Evolutionary conservation across 2,797 vertebrate species (phyloP).

Genomic region (Rhinichthys osculus): DNA sequence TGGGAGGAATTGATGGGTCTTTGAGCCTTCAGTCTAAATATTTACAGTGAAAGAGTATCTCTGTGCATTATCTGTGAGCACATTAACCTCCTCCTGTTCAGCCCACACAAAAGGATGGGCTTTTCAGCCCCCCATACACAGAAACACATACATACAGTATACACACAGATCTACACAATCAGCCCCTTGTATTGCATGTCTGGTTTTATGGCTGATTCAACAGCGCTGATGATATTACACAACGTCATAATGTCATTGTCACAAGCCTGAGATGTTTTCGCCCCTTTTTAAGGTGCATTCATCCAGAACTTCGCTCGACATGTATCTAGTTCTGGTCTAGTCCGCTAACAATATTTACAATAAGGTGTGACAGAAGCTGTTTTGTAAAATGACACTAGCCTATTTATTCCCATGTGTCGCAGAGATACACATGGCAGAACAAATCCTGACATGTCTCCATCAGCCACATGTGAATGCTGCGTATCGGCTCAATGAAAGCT

Average conservation of each 20-base stretch:
- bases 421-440: slow-evolving; percentile 21
- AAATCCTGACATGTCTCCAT: slow-evolving; percentile 23
- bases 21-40: slow-evolving; percentile 67
- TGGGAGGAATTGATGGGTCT: slow-evolving; percentile 34
- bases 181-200: slow-evolving; percentile 49
- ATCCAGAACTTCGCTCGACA: neutral
- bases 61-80: slow-evolving; percentile 70
- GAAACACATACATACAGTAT: slow-evolving; percentile 14
- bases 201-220: slow-evolving; percentile 28
- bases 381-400: slow-evolving; percentile 14
- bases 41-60: slow-evolving; percentile 69
- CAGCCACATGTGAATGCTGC: slow-evolving; percentile 35
- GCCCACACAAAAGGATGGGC: slow-evolving; percentile 67
- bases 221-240: slow-evolving; percentile 29
- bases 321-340: neutral
- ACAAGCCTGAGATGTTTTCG: neutral
- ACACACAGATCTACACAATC: slow-evolving; percentile 45
- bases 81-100: slow-evolving; percentile 70
- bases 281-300: slow-evolving; percentile 31
- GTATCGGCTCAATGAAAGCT: slow-evolving; percentile 1
- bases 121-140: slow-evolving; percentile 37
- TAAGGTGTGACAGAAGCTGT: slow-evolving; percentile 1
- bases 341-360: slow-evolving; percentile 1
- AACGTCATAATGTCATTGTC: slow-evolving; percentile 43
- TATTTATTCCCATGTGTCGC: slow-evolving; percentile 2